Base-by-base conservation (phyloP, 2,797 vertebrate genomes). In the Valencia hispanica region DNA sequence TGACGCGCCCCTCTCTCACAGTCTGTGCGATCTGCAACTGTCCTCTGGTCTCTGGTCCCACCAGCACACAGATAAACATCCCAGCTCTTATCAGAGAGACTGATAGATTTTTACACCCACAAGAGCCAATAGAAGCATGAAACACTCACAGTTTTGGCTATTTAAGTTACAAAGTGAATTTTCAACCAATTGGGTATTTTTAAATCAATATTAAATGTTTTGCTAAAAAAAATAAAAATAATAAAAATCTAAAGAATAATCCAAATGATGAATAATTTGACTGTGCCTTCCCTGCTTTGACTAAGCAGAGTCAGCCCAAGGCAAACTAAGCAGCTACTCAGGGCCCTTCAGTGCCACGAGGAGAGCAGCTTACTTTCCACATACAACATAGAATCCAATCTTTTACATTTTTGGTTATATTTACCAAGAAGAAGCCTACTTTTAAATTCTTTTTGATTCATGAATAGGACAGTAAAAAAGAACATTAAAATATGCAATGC, bases 31-130 rank as follows among this genome's bases (percentile, higher is more conserved):
- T 84, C 83, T 77, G 66, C 12, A 10, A 79, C 77, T 68, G 70
- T 79, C 76, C 72, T 73, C 66, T 74, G 75, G 51, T 82, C 81
- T 85, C 68, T 88, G 84, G 91, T 89, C 81, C 82, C 79, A 83
- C 61, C 72, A 76, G 78, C 70, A 78, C 74, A 84, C 47, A 63
- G 30, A 1, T 57, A 78, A 75, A 82, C 74, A 74, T 71, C 75
- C 68, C 51, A 79, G 70, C 32, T 68, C 70, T 71, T 39, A 80
- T 43, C 45, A 75, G 4, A 25, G 18, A 36, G 14, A 59, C 43
- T 74, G 32, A 72, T 15, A 79, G 22, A 39, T 20, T 36, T 79
- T 48, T 71, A 51, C 53, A 39, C 30, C 76, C 76, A 77, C 25
- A 45, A 53, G 50, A n/a, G 15, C 11, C 27, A 11, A 4, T 18